Base-by-base conservation (phyloP, 2,797 vertebrate species). In the Pipistrellus pygmaeus region DNA sequence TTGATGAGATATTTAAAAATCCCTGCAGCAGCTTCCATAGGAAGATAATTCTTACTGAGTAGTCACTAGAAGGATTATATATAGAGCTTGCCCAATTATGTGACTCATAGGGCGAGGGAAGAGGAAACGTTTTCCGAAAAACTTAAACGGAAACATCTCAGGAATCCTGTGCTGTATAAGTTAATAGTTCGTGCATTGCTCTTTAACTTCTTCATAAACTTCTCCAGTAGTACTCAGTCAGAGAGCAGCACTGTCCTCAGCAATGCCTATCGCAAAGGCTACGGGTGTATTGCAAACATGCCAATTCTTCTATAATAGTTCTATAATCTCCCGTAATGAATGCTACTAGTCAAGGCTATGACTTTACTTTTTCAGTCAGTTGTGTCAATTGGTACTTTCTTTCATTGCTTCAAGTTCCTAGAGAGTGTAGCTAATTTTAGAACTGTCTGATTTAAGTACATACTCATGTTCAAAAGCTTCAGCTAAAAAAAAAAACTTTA, bases 1-100 rank as follows among this genome's bases (percentile, higher is more conserved):
- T 85, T 88, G 32, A 93, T 90, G 57, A 68, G 48, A 53, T 78
- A 92, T 48, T 5, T 77, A 85, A 90, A 90, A 88, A 82, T 82
- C 35, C 3, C 5, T 38, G 3, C 78, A 10, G 20, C 5, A 88
- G 25, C 5, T 71, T n/a, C 27, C 48, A 44, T 23, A 66, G 25
- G 20, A 86, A 90, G 25, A 64, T 83, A 0, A 75, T 95, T 96
- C 62, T 93, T 46, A 3, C 0, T 76, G 44, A 38, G 18, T 62
- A 51, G 51, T 85, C 27, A 81, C 53, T 88, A 68, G 32, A 77
- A 92, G n/a, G 87, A 90, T 82, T 53, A 51, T 30, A 38, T 35
- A 55, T 8, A 81, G 23, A 76, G 17, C 13, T 84, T 75, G 8
- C 8, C 27, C 30, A 95, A 38, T 88, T 95, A 73, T 17, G 15